These are phyloP conservation scores for Cryptoprocta ferox DNA, from an alignment of 2,797 vertebrate species.

Conservation along the genomic window DNA sequence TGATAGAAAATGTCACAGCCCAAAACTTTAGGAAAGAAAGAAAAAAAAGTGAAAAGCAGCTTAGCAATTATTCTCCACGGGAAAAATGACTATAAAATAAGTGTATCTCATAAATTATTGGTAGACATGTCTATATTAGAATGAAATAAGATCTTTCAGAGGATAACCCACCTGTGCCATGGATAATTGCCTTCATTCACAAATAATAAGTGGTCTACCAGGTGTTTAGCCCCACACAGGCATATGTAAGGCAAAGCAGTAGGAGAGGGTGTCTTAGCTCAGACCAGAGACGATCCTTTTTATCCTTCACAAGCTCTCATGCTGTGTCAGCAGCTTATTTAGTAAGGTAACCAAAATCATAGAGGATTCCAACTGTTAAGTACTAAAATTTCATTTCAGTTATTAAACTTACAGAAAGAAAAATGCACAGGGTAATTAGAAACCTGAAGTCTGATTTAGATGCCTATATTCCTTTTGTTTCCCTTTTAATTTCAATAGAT, in stretches of 20 bases:
- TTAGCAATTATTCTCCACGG: constrained; percentile 81
- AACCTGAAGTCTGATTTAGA: background rate
- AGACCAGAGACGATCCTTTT: constrained; percentile 64
- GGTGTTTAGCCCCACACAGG: constrained; percentile 85
- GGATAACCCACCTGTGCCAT: constrained; percentile 86
- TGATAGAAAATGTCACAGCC: constrained; percentile 33
- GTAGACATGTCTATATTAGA: constrained; percentile 84
- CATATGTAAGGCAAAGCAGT: constrained; percentile 75
- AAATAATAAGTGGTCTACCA: constrained; percentile 84
- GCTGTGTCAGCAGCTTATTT: constrained; percentile 74
- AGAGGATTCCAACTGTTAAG: constrained; percentile 54
- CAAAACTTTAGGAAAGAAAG: constrained; percentile 12
- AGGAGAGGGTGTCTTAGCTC: constrained; percentile 73
- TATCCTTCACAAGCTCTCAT: constrained; percentile 60
- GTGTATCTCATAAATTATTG: constrained; percentile 86
- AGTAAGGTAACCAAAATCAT: constrained; percentile 51
- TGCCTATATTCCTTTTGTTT: background rate
- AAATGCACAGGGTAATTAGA: background rate
- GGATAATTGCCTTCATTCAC: constrained; percentile 85
- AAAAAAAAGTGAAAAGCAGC: constrained; percentile 74
- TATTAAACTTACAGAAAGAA: constrained; percentile 50
- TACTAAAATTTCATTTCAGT: constrained; percentile 55
- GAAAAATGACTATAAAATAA: constrained; percentile 81
- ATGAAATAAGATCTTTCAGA: constrained; percentile 83
- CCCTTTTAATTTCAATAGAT: constrained; percentile 45